Conservation (phyloP, 2,888 invertebrate species). For the Scaptomyza reducta region DNA sequence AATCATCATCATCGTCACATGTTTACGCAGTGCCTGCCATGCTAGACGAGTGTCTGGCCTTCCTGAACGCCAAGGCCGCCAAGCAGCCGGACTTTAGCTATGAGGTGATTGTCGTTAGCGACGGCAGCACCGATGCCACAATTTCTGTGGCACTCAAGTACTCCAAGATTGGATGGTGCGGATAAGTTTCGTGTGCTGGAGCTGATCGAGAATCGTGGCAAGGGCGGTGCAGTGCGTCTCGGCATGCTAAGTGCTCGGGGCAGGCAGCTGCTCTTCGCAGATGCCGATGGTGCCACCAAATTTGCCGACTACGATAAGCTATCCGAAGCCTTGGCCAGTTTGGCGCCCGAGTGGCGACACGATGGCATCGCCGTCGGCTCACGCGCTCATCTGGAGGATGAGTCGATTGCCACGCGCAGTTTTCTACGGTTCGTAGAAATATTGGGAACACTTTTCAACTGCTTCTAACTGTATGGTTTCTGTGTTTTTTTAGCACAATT, state of each 20-base stretch:
- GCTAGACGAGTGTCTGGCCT: slow-evolving; percentile 94
- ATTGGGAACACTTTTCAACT: neutral
- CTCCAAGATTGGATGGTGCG: slow-evolving; percentile 88
- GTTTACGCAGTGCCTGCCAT: slow-evolving; percentile 93
- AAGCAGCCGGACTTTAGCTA: slow-evolving; percentile 88
- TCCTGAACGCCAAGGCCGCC: slow-evolving; percentile 88
- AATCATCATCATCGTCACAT: slow-evolving; percentile 55
- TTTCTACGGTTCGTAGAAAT: slow-evolving; percentile 88
- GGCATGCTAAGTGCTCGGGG: slow-evolving; percentile 96
- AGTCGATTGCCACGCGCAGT: slow-evolving; percentile 93
- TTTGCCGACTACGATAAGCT: slow-evolving; percentile 95
- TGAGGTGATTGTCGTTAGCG: slow-evolving; percentile 98
- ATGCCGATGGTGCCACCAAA: slow-evolving; percentile 99
- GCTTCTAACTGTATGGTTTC: neutral
- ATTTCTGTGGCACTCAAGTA: slow-evolving; percentile 91
- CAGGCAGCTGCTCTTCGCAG: slow-evolving; percentile 95
- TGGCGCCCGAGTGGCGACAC: slow-evolving; percentile 84
- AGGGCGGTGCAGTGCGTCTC: slow-evolving; percentile 98
- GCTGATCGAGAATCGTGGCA: slow-evolving; percentile 95
- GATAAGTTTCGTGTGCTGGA: slow-evolving; percentile 94
- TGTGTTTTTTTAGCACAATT: slow-evolving; percentile 87
- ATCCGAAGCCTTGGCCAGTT: slow-evolving; percentile 87
- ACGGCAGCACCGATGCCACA: slow-evolving; percentile 97
- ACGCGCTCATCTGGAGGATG: slow-evolving; percentile 96
- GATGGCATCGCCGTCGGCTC: slow-evolving; percentile 94